Base-by-base conservation (phyloP, 2,888 invertebrate species). In the Microctonus hyperodae region DNA sequence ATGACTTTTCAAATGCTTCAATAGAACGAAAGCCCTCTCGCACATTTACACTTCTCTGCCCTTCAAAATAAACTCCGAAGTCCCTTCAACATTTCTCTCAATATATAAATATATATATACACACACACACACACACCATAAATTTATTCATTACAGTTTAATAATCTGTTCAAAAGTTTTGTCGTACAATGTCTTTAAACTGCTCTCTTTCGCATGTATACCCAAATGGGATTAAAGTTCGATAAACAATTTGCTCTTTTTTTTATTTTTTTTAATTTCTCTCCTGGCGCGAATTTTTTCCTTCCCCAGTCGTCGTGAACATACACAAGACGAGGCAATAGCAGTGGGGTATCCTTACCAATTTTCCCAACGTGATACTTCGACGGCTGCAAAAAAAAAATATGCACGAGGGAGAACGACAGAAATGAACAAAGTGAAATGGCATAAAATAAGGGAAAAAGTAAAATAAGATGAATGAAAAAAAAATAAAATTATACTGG, bases 211-310 rank as follows among this genome's bases (percentile, higher is more conserved):
- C n/a, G n/a, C 4, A 37, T 40, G 40, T 25, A 22, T 37, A 23
- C 13, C 50, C 53, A 16, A 25, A 25, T 51, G 31, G 60, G 50
- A 60, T 50, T 55, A 31, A 72, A 73, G 65, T 73, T 72, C 71
- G 68, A 71, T 72, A 73, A 72, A 74, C 72, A 72, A 74, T 74
- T 73, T 72, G 72, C 28, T 4, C 28, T 28, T 28, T 28, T 5
- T 28, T 28, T 28, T 28, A 28, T 28, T 7, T 7, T 48, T 23
- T 60, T 23, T 48, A 31, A 23, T 60, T 48, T 23, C 50, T 60
- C 23, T 16, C 28, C 28, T 22, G 31, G 31, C 20, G 40, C 20
- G 13, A 23, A 35, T 58, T 25, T 22, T 23, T 40, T 58, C 20
- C 11, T 28, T 9, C 31, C 25, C 31, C 55, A 31, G 20, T 44